phyloP scores from a whole-genome alignment of 2,888 invertebrate species.

The Perizoma flavofasciatum region DNA sequence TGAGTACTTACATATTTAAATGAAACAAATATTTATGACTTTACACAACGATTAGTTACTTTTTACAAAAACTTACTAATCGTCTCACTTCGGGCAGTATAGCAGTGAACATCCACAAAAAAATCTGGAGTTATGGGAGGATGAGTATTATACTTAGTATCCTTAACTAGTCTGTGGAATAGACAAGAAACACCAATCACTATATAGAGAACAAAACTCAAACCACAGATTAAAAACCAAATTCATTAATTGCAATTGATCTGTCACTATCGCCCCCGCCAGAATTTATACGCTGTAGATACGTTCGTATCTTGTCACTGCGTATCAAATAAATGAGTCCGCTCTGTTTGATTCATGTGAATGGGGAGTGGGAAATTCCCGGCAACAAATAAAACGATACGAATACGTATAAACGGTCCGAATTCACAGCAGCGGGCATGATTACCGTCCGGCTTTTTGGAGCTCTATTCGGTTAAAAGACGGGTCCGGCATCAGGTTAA shows the following conservation, averaged over 20 bases:
- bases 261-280: constrained; percentile 31
- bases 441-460: constrained; percentile 25
- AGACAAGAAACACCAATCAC: no score
- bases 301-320: constrained; percentile 63
- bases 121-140: no score
- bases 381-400: constrained; percentile 75
- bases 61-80: no score
- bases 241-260: constrained; percentile 29
- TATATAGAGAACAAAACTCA: not conserved
- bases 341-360: constrained; percentile 79
- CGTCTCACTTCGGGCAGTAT: no score
- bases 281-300: constrained; percentile 50
- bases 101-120: no score
- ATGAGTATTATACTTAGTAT: no score
- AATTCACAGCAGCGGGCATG: constrained; percentile 47
- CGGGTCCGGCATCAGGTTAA: not conserved
- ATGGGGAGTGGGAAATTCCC: constrained; percentile 74
- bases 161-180: no score
- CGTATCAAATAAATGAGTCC: constrained; percentile 80
- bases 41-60: no score
- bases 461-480: not conserved
- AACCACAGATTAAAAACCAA: constrained; percentile 17
- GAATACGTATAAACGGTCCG: constrained; percentile 50
- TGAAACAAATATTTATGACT: no score
- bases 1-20: no score